Evolutionary conservation across 2,888 invertebrate genomes (phyloP).

Genomic region (Hypsopygia costalis): DNA sequence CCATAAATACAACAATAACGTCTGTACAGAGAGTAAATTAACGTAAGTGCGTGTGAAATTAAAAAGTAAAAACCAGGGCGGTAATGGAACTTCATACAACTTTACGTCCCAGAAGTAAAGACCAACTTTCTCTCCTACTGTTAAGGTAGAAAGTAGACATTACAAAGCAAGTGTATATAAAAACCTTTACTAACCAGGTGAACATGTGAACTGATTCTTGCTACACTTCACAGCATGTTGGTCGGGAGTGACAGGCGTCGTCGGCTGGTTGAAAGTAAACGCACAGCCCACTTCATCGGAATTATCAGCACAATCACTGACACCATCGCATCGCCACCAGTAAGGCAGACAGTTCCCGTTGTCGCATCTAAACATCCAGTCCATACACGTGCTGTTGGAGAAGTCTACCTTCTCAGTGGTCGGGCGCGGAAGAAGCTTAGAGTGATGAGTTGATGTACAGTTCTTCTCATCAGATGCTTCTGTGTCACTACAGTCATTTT

Average conservation of each 20-base stretch:
- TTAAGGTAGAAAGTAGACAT: no score
- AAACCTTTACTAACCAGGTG: slow-evolving; percentile 43
- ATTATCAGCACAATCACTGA: slow-evolving; percentile 87
- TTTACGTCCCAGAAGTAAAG: no score
- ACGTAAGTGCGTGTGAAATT: no score
- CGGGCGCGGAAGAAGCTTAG: slow-evolving; percentile 50
- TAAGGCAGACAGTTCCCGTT: slow-evolving; percentile 86
- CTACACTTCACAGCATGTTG: slow-evolving; percentile 39
- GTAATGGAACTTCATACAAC: no score
- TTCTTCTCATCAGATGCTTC: slow-evolving; percentile 86
- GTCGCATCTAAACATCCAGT: slow-evolving; percentile 89
- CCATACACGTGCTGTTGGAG: slow-evolving; percentile 78
- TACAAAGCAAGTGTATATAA: no score
- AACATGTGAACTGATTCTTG: slow-evolving; percentile 69
- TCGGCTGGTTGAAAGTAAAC: slow-evolving; percentile 28
- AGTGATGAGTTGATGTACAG: slow-evolving; percentile 70
- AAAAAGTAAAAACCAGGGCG: no score
- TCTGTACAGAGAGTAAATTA: no score
- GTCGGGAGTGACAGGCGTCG: slow-evolving; percentile 39
- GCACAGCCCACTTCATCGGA: slow-evolving; percentile 87
- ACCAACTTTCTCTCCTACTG: no score
- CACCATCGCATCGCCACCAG: slow-evolving; percentile 90
- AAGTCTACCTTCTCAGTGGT: slow-evolving; percentile 41
- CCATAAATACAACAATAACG: no score
- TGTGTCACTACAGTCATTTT: slow-evolving; percentile 84